A percentile compares a stretch with the other conserved stretches of the same genome.
Evolutionary conservation across 2,113 vertebrate genomes (phyloP).

Genomic region (Ictalurus punctatus): DNA sequence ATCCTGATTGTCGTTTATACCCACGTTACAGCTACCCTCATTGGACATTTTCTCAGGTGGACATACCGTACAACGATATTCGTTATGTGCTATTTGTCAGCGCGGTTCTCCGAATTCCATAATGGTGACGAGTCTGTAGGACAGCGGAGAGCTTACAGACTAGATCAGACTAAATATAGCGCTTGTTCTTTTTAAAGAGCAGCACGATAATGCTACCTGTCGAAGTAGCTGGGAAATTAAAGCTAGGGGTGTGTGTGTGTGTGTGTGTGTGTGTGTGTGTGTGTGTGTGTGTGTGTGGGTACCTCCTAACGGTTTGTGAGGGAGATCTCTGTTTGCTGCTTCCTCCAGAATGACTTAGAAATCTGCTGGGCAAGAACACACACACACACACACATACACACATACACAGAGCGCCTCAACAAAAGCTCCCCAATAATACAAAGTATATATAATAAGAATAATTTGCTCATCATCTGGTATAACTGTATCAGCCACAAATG

Average conservation of each 20-base stretch:
- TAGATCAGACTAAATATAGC: not conserved
- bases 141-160: not conserved
- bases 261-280: not conserved
- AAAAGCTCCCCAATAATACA: not conserved
- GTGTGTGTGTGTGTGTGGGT: conserved; percentile 10
- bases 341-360: conserved; percentile 86
- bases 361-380: conserved; percentile 65
- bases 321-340: conserved; percentile 80
- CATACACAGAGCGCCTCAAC: not conserved
- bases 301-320: conserved; percentile 83
- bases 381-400: not conserved
- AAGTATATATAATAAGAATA: not conserved
- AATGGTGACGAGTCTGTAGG: not conserved
- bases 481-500: not conserved
- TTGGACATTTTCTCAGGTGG: not conserved
- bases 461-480: not conserved
- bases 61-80: not conserved
- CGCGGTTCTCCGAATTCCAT: too few species aligned
- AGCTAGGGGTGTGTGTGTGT: not conserved
- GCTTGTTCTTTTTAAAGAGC: not conserved
- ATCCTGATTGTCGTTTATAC: too few species aligned
- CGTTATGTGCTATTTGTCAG: too few species aligned
- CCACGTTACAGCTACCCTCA: not conserved
- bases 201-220: not conserved
- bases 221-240: not conserved